phyloP scores from a whole-genome alignment of 2,797 vertebrate genomes.

The Syngnathus rostellatus region DNA sequence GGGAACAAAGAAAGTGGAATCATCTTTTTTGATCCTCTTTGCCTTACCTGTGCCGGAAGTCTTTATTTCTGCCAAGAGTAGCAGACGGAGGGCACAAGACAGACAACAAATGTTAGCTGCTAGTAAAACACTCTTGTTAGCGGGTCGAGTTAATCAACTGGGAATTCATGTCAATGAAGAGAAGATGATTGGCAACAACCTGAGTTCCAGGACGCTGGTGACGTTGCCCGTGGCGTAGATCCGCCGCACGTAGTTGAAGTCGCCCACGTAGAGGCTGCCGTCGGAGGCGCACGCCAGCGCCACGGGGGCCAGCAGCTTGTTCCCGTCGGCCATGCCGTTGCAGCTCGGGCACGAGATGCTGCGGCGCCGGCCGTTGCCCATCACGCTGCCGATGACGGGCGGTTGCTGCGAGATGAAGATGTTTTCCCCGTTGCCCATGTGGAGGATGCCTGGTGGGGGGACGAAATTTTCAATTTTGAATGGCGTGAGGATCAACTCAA shows the following conservation, averaged over 20 bases:
- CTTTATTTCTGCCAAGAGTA: conserved; percentile 95
- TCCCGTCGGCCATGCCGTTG: conserved; percentile 94
- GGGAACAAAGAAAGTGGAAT: neutral
- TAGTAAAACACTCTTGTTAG: conserved; percentile 16
- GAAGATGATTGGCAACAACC: conserved; percentile 57
- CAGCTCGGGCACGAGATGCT: conserved; percentile 99
- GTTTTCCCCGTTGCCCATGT: conserved; percentile 97
- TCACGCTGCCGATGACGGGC: conserved; percentile 90
- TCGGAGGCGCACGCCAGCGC: conserved; percentile 89
- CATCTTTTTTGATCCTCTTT: neutral
- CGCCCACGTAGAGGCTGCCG: conserved; percentile 94
- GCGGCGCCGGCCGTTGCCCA: conserved; percentile 91
- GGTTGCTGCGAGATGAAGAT: conserved; percentile 98
- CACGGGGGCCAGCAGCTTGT: conserved; percentile 93
- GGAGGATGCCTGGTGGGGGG: conserved; percentile 81
- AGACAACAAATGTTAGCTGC: conserved; percentile 51
- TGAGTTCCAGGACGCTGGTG: conserved; percentile 93
- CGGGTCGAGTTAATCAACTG: conserved; percentile 23
- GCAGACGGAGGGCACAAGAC: conserved; percentile 30
- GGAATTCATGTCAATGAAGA: conserved; percentile 7
- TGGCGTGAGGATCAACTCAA: too few species aligned
- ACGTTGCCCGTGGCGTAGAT: conserved; percentile 97
- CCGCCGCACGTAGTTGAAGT: conserved; percentile 97
- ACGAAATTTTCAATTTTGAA: neutral
- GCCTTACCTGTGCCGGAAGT: conserved; percentile 99